Conservation (phyloP, 2,888 invertebrate species). For the Cephus spinipes region DNA sequence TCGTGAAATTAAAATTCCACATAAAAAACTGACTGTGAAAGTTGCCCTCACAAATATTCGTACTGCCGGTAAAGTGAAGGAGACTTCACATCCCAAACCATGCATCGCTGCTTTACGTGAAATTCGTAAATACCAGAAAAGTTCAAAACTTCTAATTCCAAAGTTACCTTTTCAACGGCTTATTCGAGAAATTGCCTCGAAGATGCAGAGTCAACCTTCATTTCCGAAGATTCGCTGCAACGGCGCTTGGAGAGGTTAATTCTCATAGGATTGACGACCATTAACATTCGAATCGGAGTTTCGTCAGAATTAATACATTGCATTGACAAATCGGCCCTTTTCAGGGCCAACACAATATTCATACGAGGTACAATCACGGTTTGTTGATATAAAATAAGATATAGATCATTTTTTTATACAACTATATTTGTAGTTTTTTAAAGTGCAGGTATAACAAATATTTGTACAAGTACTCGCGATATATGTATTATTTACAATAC, state of each 20-base stretch:
- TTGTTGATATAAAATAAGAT: neutral
- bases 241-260: constrained; percentile 74
- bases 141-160: constrained; percentile 77
- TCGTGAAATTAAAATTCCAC: too few species aligned
- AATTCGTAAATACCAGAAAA: constrained; percentile 80
- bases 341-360: constrained; percentile 12
- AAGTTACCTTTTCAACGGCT: constrained; percentile 80
- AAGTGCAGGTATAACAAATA: too few species aligned
- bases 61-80: constrained; percentile 79
- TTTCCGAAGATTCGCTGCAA: constrained; percentile 79
- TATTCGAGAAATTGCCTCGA: constrained; percentile 79
- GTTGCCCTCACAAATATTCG: constrained; percentile 68
- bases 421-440: too few species aligned
- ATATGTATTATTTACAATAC: too few species aligned
- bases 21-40: too few species aligned
- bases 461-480: too few species aligned
- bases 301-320: constrained; percentile 36
- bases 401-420: neutral
- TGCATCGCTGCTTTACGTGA: constrained; percentile 79
- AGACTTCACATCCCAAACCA: constrained; percentile 78
- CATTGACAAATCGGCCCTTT: constrained; percentile 29
- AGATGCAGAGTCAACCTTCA: constrained; percentile 79
- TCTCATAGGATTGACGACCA: constrained; percentile 38
- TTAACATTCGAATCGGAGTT: constrained; percentile 25
- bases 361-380: neutral